Base-by-base conservation (phyloP, 1,140 invertebrate species). In the Orussus abietinus region DNA sequence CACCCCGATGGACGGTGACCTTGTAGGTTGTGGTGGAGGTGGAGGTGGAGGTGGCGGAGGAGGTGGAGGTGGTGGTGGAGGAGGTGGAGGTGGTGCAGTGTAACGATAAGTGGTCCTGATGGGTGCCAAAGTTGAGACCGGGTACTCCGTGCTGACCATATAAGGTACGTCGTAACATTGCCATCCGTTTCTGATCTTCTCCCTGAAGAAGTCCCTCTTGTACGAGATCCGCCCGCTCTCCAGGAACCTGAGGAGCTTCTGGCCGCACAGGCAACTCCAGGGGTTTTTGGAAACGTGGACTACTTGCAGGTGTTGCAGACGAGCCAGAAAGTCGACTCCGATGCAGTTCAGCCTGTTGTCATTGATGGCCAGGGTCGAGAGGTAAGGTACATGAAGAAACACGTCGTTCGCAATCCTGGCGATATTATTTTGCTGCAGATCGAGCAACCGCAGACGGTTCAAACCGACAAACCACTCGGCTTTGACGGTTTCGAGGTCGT, bases 261-360 rank as follows among this genome's bases (percentile, higher is more conserved):
- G 37, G 0, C 47, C 53, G 29, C 58, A 62, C 0, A 63, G 19
- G 12, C 62, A 64, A 15, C 50, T 59, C 62, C 62, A 64, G 3
- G 62, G 62, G 36, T 64, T 64, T 1, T 35, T 43, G 0, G 45
- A 12, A 0, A 63, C 32, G 11, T 43, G 30, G 1, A 64, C 5
- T 5, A 39, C 37, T 2, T 25, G 10, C 4, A 64, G 17, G 37
- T 57, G 33, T 3, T 14, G 34, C 5, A 59, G 25, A 1, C 31
- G 42, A 5, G 38, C 47, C 28, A 64, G 48, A 6, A 55, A 31
- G 3, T 62, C 62, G 3, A 57, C 41, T 3, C 58, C 51, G 11
- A 64, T 51, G 29, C 59, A 64, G 31, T 61, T 64, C 49, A 64
- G 49, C 4, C 14, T n/a, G 25, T 64, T 64, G 0, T 61, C 54